These are phyloP conservation scores for Labeo calbasu DNA, from an alignment of 2,797 vertebrate species.

Conservation along the genomic window DNA sequence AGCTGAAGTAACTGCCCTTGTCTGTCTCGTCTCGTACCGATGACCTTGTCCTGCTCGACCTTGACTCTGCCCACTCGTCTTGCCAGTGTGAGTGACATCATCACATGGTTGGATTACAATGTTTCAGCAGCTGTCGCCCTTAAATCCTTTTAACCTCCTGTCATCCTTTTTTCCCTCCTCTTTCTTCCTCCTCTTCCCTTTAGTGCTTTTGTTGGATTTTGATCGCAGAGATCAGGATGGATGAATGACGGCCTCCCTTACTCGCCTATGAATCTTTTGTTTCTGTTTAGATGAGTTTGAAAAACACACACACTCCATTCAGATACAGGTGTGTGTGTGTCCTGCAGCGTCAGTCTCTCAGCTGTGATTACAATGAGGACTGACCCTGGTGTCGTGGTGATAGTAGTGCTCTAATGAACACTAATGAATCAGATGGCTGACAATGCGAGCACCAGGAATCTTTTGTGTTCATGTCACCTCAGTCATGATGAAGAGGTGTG, in stretches of 20 bases:
- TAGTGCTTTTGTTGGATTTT: slow-evolving; percentile 1
- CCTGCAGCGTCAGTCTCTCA: slow-evolving; percentile 15
- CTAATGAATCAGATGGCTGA: slow-evolving; percentile 38
- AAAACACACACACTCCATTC: neutral
- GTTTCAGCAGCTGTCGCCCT: slow-evolving; percentile 44
- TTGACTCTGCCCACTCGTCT: slow-evolving; percentile 29
- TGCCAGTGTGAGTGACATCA: slow-evolving; percentile 46
- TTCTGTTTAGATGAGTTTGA: slow-evolving; percentile 10
- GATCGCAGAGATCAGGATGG: neutral
- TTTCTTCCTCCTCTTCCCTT: slow-evolving; percentile 16
- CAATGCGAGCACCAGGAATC: slow-evolving; percentile 42
- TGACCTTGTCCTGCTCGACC: slow-evolving; percentile 48
- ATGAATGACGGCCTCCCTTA: neutral
- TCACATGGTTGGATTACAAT: slow-evolving; percentile 41
- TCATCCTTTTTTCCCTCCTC: slow-evolving; percentile 17
- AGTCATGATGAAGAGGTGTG: slow-evolving; percentile 20
- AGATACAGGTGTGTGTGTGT: slow-evolving; percentile 25
- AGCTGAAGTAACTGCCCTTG: slow-evolving; percentile 27
- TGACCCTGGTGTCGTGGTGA: slow-evolving; percentile 28
- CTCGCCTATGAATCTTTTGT: slow-evolving; percentile 18
- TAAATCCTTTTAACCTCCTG: slow-evolving; percentile 29
- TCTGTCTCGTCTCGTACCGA: slow-evolving; percentile 24
- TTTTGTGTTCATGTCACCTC: slow-evolving; percentile 36
- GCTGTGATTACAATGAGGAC: slow-evolving; percentile 19
- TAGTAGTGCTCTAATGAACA: slow-evolving; percentile 35